Conservation (phyloP, 2,888 invertebrate species). For the Cephus pulcher region DNA sequence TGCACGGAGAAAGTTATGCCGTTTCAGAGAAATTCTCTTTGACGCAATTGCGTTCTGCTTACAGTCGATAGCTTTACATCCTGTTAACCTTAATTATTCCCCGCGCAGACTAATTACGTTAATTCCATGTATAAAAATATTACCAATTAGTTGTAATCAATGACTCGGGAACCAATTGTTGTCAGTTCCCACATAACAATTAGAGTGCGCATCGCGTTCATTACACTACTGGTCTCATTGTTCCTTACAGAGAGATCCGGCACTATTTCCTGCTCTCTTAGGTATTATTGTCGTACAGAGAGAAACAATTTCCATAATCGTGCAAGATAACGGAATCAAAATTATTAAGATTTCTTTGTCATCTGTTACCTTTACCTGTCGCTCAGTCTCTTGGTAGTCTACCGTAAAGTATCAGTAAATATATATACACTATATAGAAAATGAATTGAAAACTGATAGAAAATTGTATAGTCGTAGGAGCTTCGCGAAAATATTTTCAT, state of each 20-base stretch:
- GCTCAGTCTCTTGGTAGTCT: not conserved
- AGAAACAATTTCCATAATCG: not conserved
- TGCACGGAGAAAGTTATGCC: slow-evolving; percentile 1
- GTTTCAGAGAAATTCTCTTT: slow-evolving; percentile 1
- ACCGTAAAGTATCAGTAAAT: not conserved
- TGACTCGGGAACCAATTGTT: not conserved
- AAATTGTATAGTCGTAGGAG: not conserved
- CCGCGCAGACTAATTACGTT: not conserved
- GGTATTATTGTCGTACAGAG: slow-evolving; percentile 20
- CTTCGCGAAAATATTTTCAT: not conserved
- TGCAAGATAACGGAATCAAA: not conserved
- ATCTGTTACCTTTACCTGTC: not conserved
- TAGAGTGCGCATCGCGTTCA: not conserved
- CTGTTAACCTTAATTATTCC: not conserved
- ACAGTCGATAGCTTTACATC: not conserved
- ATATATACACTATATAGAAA: not conserved
- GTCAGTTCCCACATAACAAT: not conserved
- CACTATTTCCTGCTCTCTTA: slow-evolving; percentile 34
- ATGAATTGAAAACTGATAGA: not conserved
- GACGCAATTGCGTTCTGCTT: not conserved
- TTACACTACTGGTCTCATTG: not conserved
- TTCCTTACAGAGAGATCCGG: slow-evolving; percentile 15
- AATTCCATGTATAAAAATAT: not conserved
- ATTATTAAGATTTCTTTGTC: not conserved
- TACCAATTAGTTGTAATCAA: not conserved